These are phyloP conservation scores for Caretta caretta DNA, from an alignment of 2,113 vertebrate species.

Conservation along the genomic window DNA sequence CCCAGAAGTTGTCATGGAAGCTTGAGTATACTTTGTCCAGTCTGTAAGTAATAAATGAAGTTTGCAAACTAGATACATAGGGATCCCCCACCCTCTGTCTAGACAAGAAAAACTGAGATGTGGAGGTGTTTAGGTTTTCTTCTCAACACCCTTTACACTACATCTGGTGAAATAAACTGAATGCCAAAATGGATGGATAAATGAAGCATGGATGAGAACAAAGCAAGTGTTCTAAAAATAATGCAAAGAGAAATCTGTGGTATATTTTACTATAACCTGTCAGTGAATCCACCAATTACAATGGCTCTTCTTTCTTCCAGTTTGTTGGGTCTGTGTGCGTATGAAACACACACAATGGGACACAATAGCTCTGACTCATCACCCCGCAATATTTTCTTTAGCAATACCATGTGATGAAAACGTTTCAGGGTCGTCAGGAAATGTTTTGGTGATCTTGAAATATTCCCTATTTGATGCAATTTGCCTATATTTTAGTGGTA, in stretches of 20 bases:
- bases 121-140: slow-evolving; percentile 11
- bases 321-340: neutral
- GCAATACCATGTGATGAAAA: neutral
- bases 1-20: slow-evolving; percentile 56
- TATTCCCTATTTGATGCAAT: neutral
- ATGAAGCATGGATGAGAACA: neutral
- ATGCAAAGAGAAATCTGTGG: neutral
- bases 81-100: neutral
- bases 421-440: neutral
- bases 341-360: neutral
- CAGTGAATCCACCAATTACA: neutral
- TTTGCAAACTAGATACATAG: slow-evolving; percentile 46
- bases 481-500: neutral
- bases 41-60: slow-evolving; percentile 73
- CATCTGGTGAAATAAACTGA: neutral
- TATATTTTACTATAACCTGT: neutral
- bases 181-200: neutral
- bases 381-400: neutral
- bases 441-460: neutral
- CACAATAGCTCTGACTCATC: neutral
- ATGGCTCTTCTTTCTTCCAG: neutral
- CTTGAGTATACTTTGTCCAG: slow-evolving; percentile 29
- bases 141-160: neutral
- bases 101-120: slow-evolving; percentile 58
- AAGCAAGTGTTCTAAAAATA: neutral